Conservation (phyloP, 2,797 vertebrate species). For the Otus scops region DNA sequence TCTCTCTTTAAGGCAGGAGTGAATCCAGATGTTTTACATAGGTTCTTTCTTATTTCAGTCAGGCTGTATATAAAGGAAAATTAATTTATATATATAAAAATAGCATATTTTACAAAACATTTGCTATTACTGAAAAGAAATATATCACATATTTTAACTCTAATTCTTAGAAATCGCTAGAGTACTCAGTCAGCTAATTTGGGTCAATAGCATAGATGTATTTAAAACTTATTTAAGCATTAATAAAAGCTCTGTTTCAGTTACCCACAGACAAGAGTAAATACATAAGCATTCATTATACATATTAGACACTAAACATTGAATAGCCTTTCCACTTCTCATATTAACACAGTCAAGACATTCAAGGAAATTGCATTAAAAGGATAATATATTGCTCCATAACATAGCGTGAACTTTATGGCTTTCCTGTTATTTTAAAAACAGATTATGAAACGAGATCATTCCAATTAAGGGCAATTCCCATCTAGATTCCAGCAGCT, state of each 20-base stretch:
- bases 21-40: neutral
- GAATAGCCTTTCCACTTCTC: neutral
- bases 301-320: neutral
- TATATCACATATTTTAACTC: neutral
- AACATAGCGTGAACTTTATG: neutral
- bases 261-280: neutral
- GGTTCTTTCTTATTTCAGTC: neutral
- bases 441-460: neutral
- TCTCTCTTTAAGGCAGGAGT: neutral
- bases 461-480: neutral
- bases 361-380: neutral
- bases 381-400: neutral
- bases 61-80: neutral
- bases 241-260: neutral
- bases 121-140: neutral
- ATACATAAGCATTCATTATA: neutral
- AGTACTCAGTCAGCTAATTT: neutral
- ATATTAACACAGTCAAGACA: neutral
- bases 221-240: neutral
- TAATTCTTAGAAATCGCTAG: neutral
- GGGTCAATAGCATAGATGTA: neutral
- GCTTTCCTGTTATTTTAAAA: neutral
- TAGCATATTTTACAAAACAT: neutral
- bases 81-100: neutral
- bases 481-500: neutral